Evolutionary conservation across 2,113 vertebrate species (phyloP).

Genomic region (Limanda limanda): DNA sequence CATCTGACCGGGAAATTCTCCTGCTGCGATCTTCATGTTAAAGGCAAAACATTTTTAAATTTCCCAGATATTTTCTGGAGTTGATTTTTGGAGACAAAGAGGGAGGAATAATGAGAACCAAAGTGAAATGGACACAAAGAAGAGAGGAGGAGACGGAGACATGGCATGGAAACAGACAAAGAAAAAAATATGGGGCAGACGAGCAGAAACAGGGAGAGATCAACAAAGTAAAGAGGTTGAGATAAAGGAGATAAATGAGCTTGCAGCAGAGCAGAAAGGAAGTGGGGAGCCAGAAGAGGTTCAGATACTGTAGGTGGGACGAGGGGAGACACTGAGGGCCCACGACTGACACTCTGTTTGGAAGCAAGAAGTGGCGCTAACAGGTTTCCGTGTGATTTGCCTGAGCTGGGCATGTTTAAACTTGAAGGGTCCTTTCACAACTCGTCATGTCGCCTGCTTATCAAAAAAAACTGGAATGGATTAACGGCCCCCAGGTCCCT

Average conservation of each 20-base stretch:
- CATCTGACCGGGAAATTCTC: too few species aligned
- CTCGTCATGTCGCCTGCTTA: conserved; percentile 68
- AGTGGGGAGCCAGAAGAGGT: conserved; percentile 27
- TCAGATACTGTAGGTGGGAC: conserved; percentile 32
- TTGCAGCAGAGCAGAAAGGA: conserved; percentile 6
- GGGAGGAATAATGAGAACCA: conserved; percentile 26
- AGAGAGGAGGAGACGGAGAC: conserved; percentile 20
- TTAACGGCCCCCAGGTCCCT: conserved; percentile 52
- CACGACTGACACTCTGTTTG: conserved; percentile 68
- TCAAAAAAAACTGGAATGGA: conserved; percentile 45
- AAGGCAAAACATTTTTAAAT: too few species aligned
- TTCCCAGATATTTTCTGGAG: too few species aligned
- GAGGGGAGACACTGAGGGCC: conserved; percentile 31
- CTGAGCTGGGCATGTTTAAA: conserved; percentile 53
- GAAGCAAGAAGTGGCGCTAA: conserved; percentile 74
- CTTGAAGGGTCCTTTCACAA: conserved; percentile 65
- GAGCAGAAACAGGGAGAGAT: conserved; percentile 12
- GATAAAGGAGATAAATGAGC: conserved; percentile 40
- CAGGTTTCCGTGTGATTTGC: conserved; percentile 68
- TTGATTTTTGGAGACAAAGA: background rate
- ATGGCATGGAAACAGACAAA: conserved; percentile 32
- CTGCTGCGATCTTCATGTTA: too few species aligned
- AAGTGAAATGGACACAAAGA: conserved; percentile 33
- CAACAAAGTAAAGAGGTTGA: conserved; percentile 32
- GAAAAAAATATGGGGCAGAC: conserved; percentile 32